These are phyloP conservation scores for Nebria ingens DNA, from an alignment of 1,140 invertebrate species.

Conservation along the genomic window DNA sequence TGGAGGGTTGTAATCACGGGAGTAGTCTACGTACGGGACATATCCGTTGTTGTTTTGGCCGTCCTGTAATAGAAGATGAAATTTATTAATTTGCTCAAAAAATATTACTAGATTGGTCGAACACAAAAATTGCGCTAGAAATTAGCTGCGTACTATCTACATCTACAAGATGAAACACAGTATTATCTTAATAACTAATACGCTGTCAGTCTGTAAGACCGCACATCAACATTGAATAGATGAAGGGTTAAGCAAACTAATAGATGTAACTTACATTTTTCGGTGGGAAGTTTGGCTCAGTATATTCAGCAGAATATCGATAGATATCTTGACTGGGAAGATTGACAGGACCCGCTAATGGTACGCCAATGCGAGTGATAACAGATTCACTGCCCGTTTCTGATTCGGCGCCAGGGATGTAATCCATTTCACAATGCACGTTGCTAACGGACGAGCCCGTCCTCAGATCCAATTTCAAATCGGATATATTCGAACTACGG, in stretches of 20 bases:
- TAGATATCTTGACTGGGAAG: conserved; percentile 55
- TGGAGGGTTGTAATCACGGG: conserved; percentile 72
- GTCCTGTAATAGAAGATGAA: conserved; percentile 41
- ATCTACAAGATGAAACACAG: conserved; percentile 12
- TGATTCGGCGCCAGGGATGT: conserved; percentile 36
- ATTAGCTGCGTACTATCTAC: conserved; percentile 17
- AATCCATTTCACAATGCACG: conserved; percentile 50
- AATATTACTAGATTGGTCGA: too few species aligned
- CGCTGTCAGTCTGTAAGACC: too few species aligned
- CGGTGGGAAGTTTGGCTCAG: conserved; percentile 68
- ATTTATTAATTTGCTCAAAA: conserved; percentile 6
- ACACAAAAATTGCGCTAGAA: conserved; percentile 5
- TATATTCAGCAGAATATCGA: conserved; percentile 80
- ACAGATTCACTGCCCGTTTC: conserved; percentile 35
- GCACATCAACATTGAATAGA: too few species aligned
- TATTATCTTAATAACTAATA: conserved; percentile 32
- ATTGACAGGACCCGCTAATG: conserved; percentile 65
- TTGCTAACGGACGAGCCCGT: conserved; percentile 71
- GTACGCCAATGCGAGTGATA: conserved; percentile 43
- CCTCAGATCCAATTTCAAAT: conserved; percentile 77
- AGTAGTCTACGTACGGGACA: conserved; percentile 79
- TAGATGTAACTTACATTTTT: conserved; percentile 41
- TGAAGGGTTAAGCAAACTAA: too few species aligned
- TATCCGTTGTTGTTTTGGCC: conserved; percentile 80
- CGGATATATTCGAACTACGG: conserved; percentile 80